Percentiles rank a stretch among this genome's conserved stretches.
Conservation (phyloP, 1,140 invertebrate species). For the Drosophila sp. region DNA sequence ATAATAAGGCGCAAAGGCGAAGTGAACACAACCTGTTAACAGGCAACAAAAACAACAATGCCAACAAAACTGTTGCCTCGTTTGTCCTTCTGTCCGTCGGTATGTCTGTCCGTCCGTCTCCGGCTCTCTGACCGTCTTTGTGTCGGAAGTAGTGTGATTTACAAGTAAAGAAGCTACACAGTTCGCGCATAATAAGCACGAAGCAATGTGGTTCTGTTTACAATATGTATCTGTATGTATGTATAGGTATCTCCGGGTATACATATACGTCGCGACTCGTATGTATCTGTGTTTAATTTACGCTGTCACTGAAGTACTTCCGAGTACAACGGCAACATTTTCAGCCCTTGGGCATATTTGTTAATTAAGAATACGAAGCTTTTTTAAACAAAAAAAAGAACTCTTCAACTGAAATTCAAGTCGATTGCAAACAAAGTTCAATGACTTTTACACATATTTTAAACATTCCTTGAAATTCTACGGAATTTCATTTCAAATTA, state of each 20-base stretch:
- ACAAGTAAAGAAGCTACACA: conserved; percentile 50
- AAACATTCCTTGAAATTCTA: background rate
- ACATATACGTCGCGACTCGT: background rate
- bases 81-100: conserved; percentile 22
- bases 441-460: background rate
- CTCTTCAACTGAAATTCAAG: conserved; percentile 5
- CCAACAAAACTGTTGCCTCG: conserved; percentile 45
- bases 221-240: background rate
- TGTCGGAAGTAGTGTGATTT: conserved; percentile 76
- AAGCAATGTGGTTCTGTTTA: conserved; percentile 2
- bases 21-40: conserved; percentile 47
- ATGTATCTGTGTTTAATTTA: conserved; percentile 31
- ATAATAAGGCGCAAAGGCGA: conserved; percentile 64
- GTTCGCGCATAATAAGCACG: conserved; percentile 61
- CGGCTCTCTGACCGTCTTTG: conserved; percentile 30
- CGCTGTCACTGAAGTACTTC: conserved; percentile 47
- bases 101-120: conserved; percentile 32
- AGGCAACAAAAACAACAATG: conserved; percentile 6
- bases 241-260: background rate
- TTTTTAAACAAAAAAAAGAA: conserved; percentile 35
- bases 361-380: conserved; percentile 43
- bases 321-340: conserved; percentile 26
- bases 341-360: conserved; percentile 34
- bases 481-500: background rate
- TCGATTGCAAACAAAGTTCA: conserved; percentile 27